These are phyloP conservation scores for Thamnaconus septentrionalis DNA, from an alignment of 2,113 vertebrate genomes.

Conservation along the genomic window DNA sequence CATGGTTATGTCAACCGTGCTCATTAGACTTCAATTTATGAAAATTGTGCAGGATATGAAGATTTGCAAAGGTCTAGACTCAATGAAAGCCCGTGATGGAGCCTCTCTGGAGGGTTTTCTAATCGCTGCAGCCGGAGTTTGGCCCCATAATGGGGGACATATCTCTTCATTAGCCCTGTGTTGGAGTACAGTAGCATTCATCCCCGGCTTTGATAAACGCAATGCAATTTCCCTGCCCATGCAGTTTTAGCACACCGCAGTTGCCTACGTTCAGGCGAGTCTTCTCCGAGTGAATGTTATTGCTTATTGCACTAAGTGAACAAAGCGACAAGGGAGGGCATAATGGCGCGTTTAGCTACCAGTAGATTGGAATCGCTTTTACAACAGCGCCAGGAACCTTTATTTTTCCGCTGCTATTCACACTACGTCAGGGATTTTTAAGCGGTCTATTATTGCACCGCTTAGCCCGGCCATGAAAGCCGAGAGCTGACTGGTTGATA, in stretches of 20 bases:
- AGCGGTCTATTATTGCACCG: neutral
- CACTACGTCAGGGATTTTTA: neutral
- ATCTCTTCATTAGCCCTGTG: conserved; percentile 76
- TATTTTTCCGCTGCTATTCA: neutral
- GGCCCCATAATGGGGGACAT: conserved; percentile 73
- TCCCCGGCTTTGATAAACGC: conserved; percentile 66
- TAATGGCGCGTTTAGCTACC: conserved; percentile 63
- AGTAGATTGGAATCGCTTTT: conserved; percentile 48
- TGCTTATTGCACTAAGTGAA: conserved; percentile 56
- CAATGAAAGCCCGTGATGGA: conserved; percentile 67
- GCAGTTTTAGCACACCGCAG: conserved; percentile 65
- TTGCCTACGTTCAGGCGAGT: conserved; percentile 65
- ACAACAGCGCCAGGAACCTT: conserved; percentile 10
- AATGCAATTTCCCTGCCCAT: conserved; percentile 55
- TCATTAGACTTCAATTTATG: conserved; percentile 78
- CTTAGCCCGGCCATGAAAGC: no score
- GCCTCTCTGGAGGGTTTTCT: conserved; percentile 71
- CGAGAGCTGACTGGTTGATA: neutral
- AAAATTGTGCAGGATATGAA: conserved; percentile 75
- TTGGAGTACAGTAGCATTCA: conserved; percentile 62
- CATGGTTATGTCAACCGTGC: conserved; percentile 71
- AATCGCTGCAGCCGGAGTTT: conserved; percentile 72
- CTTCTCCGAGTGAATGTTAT: conserved; percentile 57
- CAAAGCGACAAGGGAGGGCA: conserved; percentile 50
- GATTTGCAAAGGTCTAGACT: conserved; percentile 74